These are phyloP conservation scores for Microhierax caerulescens DNA, from an alignment of 2,797 vertebrate species.

Conservation along the genomic window DNA sequence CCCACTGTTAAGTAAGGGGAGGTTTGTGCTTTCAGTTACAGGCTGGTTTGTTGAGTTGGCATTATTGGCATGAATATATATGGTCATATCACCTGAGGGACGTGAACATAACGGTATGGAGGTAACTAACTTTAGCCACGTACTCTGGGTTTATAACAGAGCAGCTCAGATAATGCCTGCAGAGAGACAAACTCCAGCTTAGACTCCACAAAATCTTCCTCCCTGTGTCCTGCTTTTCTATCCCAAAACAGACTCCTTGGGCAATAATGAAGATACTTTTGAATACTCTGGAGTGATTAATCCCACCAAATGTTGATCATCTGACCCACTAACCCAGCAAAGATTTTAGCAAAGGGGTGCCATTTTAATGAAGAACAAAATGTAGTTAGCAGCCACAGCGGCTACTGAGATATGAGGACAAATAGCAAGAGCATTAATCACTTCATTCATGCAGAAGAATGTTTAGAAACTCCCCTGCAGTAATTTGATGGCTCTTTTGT, in stretches of 20 bases:
- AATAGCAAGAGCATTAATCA: background rate
- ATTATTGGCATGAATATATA: background rate
- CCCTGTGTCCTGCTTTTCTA: background rate
- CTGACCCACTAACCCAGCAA: background rate
- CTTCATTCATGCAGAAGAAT: background rate
- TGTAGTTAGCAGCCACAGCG: background rate
- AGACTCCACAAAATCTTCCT: background rate
- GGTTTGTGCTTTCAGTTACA: background rate
- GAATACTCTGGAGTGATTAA: background rate
- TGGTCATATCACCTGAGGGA: background rate
- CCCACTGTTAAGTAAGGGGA: background rate
- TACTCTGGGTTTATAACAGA: background rate
- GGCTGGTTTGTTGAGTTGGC: background rate
- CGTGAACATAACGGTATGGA: background rate
- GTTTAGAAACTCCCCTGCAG: background rate
- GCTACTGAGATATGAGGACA: background rate
- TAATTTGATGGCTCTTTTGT: background rate
- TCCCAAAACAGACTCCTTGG: background rate
- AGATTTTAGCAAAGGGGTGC: background rate
- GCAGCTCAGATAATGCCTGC: background rate
- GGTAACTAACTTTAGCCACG: background rate
- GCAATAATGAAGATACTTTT: background rate
- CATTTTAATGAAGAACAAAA: background rate
- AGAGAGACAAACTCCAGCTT: background rate
- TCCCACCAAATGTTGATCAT: background rate